These are phyloP conservation scores for Venustoraphidia nigricollis DNA, from an alignment of 2,888 invertebrate species.

Conservation along the genomic window DNA sequence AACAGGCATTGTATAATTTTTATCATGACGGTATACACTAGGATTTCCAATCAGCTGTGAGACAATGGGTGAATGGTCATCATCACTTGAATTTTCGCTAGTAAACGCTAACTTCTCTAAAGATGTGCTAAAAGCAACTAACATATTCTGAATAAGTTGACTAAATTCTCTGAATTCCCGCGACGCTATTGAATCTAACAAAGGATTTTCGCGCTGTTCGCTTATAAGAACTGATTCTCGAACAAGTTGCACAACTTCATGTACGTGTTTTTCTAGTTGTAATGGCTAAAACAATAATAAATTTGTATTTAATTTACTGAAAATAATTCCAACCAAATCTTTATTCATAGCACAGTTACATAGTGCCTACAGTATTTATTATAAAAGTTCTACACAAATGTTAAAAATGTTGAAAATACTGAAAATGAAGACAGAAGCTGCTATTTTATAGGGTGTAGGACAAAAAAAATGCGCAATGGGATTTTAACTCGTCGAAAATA, in stretches of 20 bases:
- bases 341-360: too few relatives aligned
- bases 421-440: too few relatives aligned
- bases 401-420: too few relatives aligned
- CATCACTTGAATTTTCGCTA: constrained; percentile 48
- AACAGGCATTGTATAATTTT: constrained; percentile 28
- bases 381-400: too few relatives aligned
- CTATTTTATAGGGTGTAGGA: too few relatives aligned
- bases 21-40: constrained; percentile 16
- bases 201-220: constrained; percentile 45
- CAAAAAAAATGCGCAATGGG: too few relatives aligned
- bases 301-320: too few relatives aligned
- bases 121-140: constrained; percentile 47
- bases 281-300: constrained; percentile 36
- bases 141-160: constrained; percentile 39
- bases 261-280: constrained; percentile 54
- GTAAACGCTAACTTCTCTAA: constrained; percentile 57
- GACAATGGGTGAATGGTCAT: constrained; percentile 34
- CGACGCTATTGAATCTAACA: constrained; percentile 36
- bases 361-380: too few relatives aligned
- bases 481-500: too few relatives aligned
- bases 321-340: too few relatives aligned
- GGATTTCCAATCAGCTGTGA: constrained; percentile 50
- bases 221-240: constrained; percentile 55
- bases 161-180: constrained; percentile 27
- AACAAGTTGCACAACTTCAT: constrained; percentile 53